phyloP scores from a whole-genome alignment of 2,888 invertebrate species.

The Oscheius sp. region DNA sequence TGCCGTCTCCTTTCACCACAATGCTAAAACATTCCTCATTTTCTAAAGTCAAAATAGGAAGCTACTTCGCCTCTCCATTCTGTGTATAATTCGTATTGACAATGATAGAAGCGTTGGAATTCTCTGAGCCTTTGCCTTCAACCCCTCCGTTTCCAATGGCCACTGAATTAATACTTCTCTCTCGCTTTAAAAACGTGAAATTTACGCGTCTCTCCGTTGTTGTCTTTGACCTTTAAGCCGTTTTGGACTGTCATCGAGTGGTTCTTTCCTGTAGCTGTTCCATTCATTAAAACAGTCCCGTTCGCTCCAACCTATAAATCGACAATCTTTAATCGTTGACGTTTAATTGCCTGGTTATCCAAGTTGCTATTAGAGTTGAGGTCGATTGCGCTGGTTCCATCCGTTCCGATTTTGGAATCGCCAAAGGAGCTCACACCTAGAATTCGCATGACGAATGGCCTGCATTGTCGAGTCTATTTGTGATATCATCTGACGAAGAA shows the following conservation, averaged over 20 bases:
- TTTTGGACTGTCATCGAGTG: slow-evolving; percentile 53
- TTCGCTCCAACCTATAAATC: slow-evolving; percentile 32
- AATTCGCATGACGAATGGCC: too few species aligned
- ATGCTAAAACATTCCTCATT: slow-evolving; percentile 22
- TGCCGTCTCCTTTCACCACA: slow-evolving; percentile 39
- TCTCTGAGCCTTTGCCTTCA: slow-evolving; percentile 46
- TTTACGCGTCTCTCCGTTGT: slow-evolving; percentile 50
- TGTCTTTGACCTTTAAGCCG: slow-evolving; percentile 51
- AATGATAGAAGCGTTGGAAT: slow-evolving; percentile 44
- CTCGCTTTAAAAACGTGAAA: background rate
- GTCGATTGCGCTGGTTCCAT: slow-evolving; percentile 43
- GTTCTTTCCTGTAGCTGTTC: slow-evolving; percentile 38
- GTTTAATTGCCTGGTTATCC: slow-evolving; percentile 31
- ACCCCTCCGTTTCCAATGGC: slow-evolving; percentile 51
- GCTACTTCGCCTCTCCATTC: slow-evolving; percentile 44
- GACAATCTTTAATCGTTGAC: background rate
- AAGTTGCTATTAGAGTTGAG: slow-evolving; percentile 43
- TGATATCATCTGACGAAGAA: too few species aligned
- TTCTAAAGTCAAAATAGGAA: background rate
- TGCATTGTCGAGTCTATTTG: too few species aligned
- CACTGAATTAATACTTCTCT: slow-evolving; percentile 34
- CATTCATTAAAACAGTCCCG: slow-evolving; percentile 41
- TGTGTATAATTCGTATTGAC: slow-evolving; percentile 48
- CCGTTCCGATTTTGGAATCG: slow-evolving; percentile 42
- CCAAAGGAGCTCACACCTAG: slow-evolving; percentile 53